phyloP scores from a whole-genome alignment of 2,113 vertebrate species.

The Elaphurus davidianus region DNA sequence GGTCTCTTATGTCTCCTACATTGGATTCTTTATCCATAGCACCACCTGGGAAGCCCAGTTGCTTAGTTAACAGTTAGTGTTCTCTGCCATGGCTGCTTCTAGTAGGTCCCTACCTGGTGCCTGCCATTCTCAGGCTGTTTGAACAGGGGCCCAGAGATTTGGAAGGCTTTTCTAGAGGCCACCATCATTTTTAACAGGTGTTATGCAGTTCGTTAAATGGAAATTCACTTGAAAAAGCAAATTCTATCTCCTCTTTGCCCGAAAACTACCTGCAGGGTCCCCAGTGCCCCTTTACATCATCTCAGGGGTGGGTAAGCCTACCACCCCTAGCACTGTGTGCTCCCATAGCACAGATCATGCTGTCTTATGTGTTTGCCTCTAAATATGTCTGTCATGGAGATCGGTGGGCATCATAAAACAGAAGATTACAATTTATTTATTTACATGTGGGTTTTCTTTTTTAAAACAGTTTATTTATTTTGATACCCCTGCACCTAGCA shows the following conservation, averaged over 20 bases:
- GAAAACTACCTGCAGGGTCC: neutral
- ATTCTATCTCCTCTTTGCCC: neutral
- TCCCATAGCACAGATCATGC: neutral
- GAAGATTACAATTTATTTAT: neutral
- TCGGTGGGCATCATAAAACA: neutral
- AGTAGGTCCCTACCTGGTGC: neutral
- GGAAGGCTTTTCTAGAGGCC: neutral
- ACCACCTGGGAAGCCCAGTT: neutral
- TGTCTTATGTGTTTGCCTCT: neutral
- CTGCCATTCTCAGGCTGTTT: neutral
- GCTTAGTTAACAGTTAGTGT: neutral
- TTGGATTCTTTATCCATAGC: neutral
- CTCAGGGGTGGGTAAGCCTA: neutral
- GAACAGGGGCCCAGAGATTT: neutral
- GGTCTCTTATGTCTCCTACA: neutral
- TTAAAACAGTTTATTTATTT: neutral
- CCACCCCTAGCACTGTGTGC: neutral
- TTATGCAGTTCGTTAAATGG: neutral
- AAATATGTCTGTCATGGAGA: neutral
- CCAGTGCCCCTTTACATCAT: rapidly evolving
- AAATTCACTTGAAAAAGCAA: neutral
- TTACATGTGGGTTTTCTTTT: neutral
- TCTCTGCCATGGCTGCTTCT: neutral
- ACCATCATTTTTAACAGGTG: neutral
- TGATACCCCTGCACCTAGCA: neutral